Evolutionary conservation across 2,113 vertebrate species (phyloP).

Genomic region (Tachuris rubrigastra): DNA sequence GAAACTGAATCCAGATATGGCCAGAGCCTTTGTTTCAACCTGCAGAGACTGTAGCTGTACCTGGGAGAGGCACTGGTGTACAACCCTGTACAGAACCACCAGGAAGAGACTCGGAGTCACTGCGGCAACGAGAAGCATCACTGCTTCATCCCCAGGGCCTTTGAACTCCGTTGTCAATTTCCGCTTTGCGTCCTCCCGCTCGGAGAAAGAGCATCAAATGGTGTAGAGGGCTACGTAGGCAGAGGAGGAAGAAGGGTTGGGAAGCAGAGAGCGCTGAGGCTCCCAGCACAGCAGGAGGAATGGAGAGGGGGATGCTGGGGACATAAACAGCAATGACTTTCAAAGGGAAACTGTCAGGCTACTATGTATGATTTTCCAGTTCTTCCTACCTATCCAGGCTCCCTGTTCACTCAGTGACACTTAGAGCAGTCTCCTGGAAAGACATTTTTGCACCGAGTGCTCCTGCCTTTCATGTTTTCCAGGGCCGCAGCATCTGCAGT

Average conservation of each 20-base stretch:
- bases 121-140: background rate
- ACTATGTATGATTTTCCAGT: background rate
- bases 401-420: background rate
- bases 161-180: background rate
- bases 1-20: background rate
- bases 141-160: background rate
- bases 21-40: background rate
- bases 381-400: background rate
- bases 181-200: accelerated
- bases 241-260: background rate
- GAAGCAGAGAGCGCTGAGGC: background rate
- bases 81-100: background rate
- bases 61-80: background rate
- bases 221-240: background rate
- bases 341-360: background rate
- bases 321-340: background rate
- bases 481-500: accelerated
- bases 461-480: background rate
- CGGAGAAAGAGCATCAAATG: background rate
- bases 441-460: background rate
- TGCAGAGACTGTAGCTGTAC: background rate
- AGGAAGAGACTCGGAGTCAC: background rate
- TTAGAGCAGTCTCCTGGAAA: background rate
- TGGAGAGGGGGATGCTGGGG: background rate
- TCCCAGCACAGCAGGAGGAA: background rate